Evolutionary conservation across 1,140 invertebrate genomes (phyloP).

Genomic region (Caenorhabditis brenneri): DNA sequence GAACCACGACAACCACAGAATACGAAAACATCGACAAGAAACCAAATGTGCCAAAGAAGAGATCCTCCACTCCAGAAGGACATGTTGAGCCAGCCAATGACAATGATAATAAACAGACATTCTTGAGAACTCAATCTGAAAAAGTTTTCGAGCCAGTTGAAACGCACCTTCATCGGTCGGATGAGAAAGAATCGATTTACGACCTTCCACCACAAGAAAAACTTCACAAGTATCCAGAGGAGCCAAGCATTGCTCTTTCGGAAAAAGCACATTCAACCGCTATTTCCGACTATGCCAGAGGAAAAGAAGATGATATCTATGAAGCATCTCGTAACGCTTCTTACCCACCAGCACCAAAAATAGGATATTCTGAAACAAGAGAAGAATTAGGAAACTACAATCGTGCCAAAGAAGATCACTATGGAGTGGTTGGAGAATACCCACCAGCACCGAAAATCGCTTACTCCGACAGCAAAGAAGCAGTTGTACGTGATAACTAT

Average conservation of each 20-base stretch:
- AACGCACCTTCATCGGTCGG: conserved; percentile 34
- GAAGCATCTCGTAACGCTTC: background rate
- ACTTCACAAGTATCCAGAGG: conserved; percentile 20
- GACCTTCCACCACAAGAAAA: conserved; percentile 47
- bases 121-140: conserved; percentile 50
- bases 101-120: background rate
- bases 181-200: conserved; percentile 47
- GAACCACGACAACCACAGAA: conserved; percentile 25
- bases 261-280: background rate
- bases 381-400: background rate
- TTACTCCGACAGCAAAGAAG: conserved; percentile 4
- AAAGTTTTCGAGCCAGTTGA: conserved; percentile 8
- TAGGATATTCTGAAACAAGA: background rate
- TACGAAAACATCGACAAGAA: conserved; percentile 44
- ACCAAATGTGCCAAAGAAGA: conserved; percentile 17
- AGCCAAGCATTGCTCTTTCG: conserved; percentile 3
- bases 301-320: background rate
- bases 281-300: background rate
- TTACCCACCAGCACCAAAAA: background rate
- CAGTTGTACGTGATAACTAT: background rate
- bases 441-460: conserved; percentile 7
- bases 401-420: background rate
- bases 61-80: conserved; percentile 32
- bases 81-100: conserved; percentile 13
- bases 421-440: background rate